A percentile compares a stretch with the other conserved stretches of the same genome.
Conservation (phyloP, 1,140 invertebrate genomes). For the Drosophila busckii region DNA sequence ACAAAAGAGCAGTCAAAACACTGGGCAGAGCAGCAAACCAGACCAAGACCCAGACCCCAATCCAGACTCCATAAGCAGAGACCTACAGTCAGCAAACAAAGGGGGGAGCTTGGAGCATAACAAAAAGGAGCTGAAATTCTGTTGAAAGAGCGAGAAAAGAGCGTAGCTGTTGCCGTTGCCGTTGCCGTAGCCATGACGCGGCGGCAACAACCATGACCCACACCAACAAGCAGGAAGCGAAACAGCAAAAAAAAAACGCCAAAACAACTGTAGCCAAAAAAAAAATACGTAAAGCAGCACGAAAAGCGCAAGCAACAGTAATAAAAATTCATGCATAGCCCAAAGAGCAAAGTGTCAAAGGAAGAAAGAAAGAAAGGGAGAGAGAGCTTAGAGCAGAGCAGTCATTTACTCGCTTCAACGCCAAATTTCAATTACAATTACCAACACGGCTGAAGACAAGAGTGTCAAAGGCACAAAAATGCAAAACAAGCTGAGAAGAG, state of each 20-base stretch:
- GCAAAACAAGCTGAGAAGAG: slow-evolving; percentile 16
- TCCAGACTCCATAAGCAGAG: slow-evolving; percentile 9
- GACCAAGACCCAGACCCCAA: slow-evolving; percentile 36
- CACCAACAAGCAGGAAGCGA: slow-evolving; percentile 75
- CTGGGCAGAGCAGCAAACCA: slow-evolving; percentile 27
- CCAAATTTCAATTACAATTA: slow-evolving; percentile 78
- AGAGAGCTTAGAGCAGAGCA: slow-evolving; percentile 19
- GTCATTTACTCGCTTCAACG: slow-evolving; percentile 74
- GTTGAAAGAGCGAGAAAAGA: slow-evolving; percentile 4
- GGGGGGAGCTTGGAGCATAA: background rate
- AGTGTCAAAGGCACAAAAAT: slow-evolving; percentile 16
- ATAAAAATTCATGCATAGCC: slow-evolving; percentile 51
- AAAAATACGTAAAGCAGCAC: slow-evolving; percentile 14
- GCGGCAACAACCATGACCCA: slow-evolving; percentile 72
- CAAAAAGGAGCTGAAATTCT: slow-evolving; percentile 52
- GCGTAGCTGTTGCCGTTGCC: too few relatives aligned
- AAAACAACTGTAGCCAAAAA: slow-evolving; percentile 65
- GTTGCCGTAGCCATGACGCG: slow-evolving; percentile 64
- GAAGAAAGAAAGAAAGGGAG: slow-evolving; percentile 2
- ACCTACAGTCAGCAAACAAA: slow-evolving; percentile 6
- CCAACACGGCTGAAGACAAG: slow-evolving; percentile 29
- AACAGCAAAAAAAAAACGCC: slow-evolving; percentile 42
- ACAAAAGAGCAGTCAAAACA: slow-evolving; percentile 60
- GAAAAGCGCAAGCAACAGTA: slow-evolving; percentile 41
- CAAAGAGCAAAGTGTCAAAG: slow-evolving; percentile 3